Conservation (phyloP, 2,113 vertebrate species). For the Ptyas mucosa region DNA sequence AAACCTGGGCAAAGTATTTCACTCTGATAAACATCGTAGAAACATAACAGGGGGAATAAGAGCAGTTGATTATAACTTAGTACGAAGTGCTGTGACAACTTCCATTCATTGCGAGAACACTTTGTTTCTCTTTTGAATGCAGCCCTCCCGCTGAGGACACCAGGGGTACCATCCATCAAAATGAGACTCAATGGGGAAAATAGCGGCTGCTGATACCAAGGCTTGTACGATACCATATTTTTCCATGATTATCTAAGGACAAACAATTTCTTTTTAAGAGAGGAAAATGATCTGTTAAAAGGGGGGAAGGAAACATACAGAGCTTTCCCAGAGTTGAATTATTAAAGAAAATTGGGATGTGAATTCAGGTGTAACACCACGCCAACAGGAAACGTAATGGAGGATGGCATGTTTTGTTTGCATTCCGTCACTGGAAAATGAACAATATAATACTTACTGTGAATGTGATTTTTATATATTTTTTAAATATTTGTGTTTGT, state of each 20-base stretch:
- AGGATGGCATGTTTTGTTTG: background rate
- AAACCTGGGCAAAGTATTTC: background rate
- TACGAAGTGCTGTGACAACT: background rate
- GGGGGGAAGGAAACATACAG: background rate
- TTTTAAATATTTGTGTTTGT: background rate
- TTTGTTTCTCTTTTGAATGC: conserved; percentile 16
- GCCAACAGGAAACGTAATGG: background rate
- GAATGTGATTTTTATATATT: background rate
- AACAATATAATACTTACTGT: background rate
- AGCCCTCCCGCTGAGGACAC: background rate
- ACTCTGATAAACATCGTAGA: conserved; percentile 4
- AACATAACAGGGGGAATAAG: background rate
- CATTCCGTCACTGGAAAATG: background rate
- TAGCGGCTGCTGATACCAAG: background rate
- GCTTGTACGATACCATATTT: conserved; percentile 2
- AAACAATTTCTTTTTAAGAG: background rate
- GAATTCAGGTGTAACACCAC: background rate
- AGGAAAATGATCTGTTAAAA: background rate
- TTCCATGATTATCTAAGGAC: background rate
- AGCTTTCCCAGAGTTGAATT: background rate
- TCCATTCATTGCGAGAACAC: background rate
- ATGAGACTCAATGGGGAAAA: background rate
- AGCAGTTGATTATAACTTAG: background rate
- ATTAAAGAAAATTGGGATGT: background rate
- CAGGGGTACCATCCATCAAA: conserved; percentile 1